These are phyloP conservation scores for Anabacerthia variegaticeps DNA, from an alignment of 2,797 vertebrate genomes.

Conservation along the genomic window DNA sequence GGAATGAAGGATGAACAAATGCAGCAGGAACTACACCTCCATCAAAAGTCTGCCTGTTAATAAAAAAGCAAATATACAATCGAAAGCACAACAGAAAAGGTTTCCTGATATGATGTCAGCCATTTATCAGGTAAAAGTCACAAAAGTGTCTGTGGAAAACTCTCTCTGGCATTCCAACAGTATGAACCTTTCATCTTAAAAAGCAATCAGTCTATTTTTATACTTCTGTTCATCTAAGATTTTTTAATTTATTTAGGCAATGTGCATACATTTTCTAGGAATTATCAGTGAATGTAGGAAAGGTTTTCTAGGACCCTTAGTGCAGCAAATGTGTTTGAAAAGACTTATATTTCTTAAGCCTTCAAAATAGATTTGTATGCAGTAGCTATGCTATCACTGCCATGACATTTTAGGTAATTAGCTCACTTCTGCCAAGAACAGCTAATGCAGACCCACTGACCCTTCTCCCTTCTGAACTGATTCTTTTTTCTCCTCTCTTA, in stretches of 20 bases:
- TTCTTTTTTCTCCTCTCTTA: background rate
- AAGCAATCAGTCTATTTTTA: slow-evolving; percentile 51
- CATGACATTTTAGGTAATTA: background rate
- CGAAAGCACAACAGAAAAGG: background rate
- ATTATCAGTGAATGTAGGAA: slow-evolving; percentile 13
- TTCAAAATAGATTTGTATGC: background rate
- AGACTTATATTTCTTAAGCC: background rate
- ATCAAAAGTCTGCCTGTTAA: background rate
- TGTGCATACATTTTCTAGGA: slow-evolving; percentile 5
- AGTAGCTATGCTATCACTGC: background rate
- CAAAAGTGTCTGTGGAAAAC: background rate
- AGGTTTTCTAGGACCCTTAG: slow-evolving; percentile 29
- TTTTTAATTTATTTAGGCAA: slow-evolving; percentile 49
- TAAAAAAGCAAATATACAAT: background rate
- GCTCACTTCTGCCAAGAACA: background rate
- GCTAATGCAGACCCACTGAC: background rate
- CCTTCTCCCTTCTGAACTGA: background rate
- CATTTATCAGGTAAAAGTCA: slow-evolving; percentile 21
- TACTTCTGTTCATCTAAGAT: slow-evolving; percentile 3
- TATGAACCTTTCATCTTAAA: slow-evolving; percentile 47
- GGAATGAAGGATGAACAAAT: background rate
- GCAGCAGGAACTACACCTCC: background rate
- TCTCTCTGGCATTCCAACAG: slow-evolving; percentile 20
- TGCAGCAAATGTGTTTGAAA: slow-evolving; percentile 4
- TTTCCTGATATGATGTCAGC: background rate